Evolutionary conservation across 2,113 vertebrate species (phyloP), one percentile per base, ranked within the genome.

Genomic region (Indri indri): DNA sequence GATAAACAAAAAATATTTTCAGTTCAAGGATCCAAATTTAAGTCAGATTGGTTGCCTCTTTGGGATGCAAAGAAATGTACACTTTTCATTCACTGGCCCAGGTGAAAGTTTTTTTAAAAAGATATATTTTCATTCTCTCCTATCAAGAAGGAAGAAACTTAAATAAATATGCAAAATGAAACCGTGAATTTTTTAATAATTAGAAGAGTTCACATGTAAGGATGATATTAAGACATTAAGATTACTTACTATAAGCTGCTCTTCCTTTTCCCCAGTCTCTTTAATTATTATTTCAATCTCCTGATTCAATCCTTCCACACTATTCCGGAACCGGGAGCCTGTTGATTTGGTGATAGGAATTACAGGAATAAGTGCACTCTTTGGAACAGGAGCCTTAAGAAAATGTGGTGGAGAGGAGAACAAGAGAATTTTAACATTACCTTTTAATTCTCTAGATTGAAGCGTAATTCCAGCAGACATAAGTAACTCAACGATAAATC

Each of bases 221-320:
- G 45, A 30, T 76, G 61, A 87, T 57, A 74, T 80, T 82, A 52
- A 77, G 9, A 54, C 23, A 63, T 0, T 0, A n/a, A 74, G 90
- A 91, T 91, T 91, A 99, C 99, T 99, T 98, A 99, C 99, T 90
- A 99, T 97, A 54, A 99, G 99, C 90, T 99, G 99, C 73, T 99
- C 99, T 11, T 99, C 99, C 96, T 99, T 99, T 95, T 99, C 99
- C 5, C 99, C 99, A 0, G 99, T 99, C 98, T 99, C 99, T 52
- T 99, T 99, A 98, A 99, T 99, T 97, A 99, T 99, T 98, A 99
- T 99, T 95, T 99, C 99, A 59, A 99, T 99, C 98, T 99, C 99
- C 97, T 99, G 99, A 98, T 99, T 99, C 96, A 99, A 98, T 57
- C 99, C 99, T 98, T 99, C 99, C 57, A 99, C 99, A 14, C 99